Evolutionary conservation across 2,888 invertebrate species (phyloP).

Genomic region (Sesia bembeciformis): DNA sequence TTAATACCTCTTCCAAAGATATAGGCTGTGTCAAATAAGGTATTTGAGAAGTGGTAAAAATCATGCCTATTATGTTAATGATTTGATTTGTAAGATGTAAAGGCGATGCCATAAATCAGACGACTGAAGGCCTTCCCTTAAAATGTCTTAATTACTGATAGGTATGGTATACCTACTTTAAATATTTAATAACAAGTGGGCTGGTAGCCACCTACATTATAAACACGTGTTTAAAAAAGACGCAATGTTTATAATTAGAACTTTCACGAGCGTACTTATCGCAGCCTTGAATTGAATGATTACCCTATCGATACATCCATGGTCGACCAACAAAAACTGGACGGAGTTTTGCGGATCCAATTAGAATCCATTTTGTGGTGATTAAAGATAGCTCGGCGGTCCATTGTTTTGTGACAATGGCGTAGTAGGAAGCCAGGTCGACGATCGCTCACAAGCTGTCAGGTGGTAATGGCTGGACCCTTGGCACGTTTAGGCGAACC

Average conservation of each 20-base stretch:
- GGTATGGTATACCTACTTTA: not conserved
- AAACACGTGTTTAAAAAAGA: not conserved
- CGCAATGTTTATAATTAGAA: constrained; percentile 7
- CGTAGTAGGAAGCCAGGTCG: constrained; percentile 39
- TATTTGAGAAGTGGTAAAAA: constrained; percentile 13
- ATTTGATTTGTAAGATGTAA: constrained; percentile 1
- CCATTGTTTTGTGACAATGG: constrained; percentile 64
- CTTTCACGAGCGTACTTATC: constrained; percentile 24
- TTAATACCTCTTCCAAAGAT: not conserved
- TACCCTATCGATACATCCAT: constrained; percentile 15
- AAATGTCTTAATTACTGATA: not conserved
- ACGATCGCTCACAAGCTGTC: constrained; percentile 66
- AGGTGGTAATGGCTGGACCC: constrained; percentile 54
- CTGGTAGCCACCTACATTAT: too few species aligned
- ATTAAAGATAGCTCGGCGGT: constrained; percentile 57
- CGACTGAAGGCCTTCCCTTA: constrained; percentile 3
- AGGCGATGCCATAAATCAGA: constrained; percentile 6
- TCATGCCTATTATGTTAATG: constrained; percentile 10
- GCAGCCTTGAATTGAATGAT: constrained; percentile 28
- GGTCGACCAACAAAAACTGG: constrained; percentile 26
- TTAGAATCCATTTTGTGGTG: constrained; percentile 63
- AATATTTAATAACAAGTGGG: not conserved
- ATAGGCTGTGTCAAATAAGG: not conserved
- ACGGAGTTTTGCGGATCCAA: constrained; percentile 58
- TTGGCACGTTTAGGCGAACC: constrained; percentile 27